A percentile compares a stretch with the other conserved stretches of the same genome.
Conservation (phyloP, 2,797 vertebrate species). For the Anguilla pacifica region DNA sequence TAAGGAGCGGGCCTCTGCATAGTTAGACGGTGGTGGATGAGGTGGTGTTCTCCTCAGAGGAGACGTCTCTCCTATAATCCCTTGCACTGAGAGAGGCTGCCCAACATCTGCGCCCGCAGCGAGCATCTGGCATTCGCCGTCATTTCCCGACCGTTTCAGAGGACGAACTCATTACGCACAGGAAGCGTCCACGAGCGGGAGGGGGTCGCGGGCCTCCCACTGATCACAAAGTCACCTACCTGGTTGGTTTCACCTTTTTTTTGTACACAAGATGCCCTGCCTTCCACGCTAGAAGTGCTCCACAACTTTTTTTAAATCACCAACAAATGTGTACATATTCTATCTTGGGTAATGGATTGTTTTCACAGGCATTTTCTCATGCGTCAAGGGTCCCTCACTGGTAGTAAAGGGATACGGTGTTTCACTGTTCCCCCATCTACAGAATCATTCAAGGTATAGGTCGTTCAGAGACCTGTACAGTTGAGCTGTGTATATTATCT, state of each 20-base stretch:
- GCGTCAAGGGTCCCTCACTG: neutral
- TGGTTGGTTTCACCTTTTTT: constrained; percentile 4
- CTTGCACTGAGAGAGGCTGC: constrained; percentile 35
- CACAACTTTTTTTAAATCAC: constrained; percentile 3
- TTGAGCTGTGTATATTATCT: constrained; percentile 20
- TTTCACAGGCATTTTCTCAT: neutral
- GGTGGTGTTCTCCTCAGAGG: neutral
- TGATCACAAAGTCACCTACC: constrained; percentile 21
- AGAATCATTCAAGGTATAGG: constrained; percentile 18
- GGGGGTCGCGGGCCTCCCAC: neutral
- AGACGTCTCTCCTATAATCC: neutral
- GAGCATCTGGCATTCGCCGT: constrained; percentile 32
- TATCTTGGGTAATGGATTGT: neutral
- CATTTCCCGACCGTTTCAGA: constrained; percentile 42
- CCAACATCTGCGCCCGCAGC: constrained; percentile 48
- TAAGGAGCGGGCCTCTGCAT: neutral
- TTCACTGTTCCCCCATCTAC: neutral
- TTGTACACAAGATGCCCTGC: neutral
- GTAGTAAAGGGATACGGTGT: neutral
- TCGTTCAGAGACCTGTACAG: constrained; percentile 17
- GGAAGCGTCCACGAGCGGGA: constrained; percentile 22
- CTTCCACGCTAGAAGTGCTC: neutral
- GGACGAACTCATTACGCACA: constrained; percentile 49
- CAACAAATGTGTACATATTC: neutral
- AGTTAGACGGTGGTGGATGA: neutral